A percentile compares a stretch with the other conserved stretches of the same genome.
phyloP scores from a whole-genome alignment of 2,888 invertebrate genomes.

The Anarsia innoxiella region DNA sequence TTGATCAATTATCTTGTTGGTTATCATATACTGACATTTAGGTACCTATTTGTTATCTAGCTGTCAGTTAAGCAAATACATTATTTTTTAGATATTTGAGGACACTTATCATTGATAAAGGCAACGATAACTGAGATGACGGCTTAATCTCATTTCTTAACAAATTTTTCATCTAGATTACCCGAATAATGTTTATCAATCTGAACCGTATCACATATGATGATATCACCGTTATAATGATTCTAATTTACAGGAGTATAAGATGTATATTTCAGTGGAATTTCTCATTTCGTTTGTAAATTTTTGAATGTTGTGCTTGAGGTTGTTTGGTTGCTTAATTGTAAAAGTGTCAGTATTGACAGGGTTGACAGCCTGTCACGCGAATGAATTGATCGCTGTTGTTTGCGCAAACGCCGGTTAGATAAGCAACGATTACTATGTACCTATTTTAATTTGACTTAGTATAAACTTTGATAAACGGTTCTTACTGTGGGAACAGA shows the following conservation, averaged over 20 bases:
- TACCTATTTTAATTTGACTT: conserved; percentile 59
- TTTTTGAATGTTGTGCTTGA: conserved; percentile 49
- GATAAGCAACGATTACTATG: conserved; percentile 62
- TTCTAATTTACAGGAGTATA: conserved; percentile 25
- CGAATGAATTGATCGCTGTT: conserved; percentile 68
- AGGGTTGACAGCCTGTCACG: conserved; percentile 65
- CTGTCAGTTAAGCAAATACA: conserved; percentile 57
- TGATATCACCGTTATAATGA: conserved; percentile 12
- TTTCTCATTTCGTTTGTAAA: conserved; percentile 26
- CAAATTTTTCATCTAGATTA: conserved; percentile 60
- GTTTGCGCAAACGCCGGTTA: conserved; percentile 67
- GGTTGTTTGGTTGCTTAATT: conserved; percentile 68
- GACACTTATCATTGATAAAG: conserved; percentile 54
- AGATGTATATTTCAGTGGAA: conserved; percentile 32
- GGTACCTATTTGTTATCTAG: conserved; percentile 39
- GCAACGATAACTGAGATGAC: conserved; percentile 64
- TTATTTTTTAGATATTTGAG: conserved; percentile 54
- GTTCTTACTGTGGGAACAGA: conserved; percentile 44
- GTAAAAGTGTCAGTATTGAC: conserved; percentile 68
- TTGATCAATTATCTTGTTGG: conserved; percentile 17
- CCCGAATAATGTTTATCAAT: conserved; percentile 28
- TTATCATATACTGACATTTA: conserved; percentile 44
- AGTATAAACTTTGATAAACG: no score
- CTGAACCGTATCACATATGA: conserved; percentile 9
- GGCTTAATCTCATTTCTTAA: conserved; percentile 70